Percentiles rank a stretch among this genome's conserved stretches.
Conservation (phyloP, 2,113 vertebrate species). For the Clarias macrocephalus region DNA sequence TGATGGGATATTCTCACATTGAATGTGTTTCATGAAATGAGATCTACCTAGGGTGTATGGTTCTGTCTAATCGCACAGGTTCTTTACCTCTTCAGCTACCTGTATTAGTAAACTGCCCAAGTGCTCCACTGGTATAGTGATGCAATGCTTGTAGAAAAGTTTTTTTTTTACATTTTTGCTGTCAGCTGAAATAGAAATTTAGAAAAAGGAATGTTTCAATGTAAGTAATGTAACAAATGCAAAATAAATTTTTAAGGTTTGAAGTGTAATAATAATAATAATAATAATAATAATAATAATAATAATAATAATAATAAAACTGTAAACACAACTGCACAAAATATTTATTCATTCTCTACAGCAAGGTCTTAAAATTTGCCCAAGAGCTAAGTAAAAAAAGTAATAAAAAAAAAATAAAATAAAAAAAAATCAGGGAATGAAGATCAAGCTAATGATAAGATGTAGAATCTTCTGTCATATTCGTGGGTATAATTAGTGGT, state of each 20-base stretch:
- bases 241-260: background rate
- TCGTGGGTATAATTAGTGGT: background rate
- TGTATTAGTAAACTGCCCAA: background rate
- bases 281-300: background rate
- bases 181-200: background rate
- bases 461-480: background rate
- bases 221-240: background rate
- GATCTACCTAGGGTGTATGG: background rate
- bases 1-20: slow-evolving; percentile 5
- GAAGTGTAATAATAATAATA: background rate
- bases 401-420: too few relatives aligned
- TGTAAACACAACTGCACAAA: background rate
- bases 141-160: background rate
- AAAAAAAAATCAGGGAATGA: background rate
- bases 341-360: background rate
- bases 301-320: background rate
- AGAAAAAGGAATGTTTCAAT: background rate
- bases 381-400: background rate
- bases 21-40: background rate
- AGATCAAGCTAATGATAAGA: background rate
- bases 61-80: background rate
- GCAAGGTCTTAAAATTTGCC: background rate
- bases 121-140: background rate
- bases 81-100: background rate
- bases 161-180: background rate